These are phyloP conservation scores for Pavo muticus DNA, from an alignment of 2,113 vertebrate genomes.

Conservation along the genomic window DNA sequence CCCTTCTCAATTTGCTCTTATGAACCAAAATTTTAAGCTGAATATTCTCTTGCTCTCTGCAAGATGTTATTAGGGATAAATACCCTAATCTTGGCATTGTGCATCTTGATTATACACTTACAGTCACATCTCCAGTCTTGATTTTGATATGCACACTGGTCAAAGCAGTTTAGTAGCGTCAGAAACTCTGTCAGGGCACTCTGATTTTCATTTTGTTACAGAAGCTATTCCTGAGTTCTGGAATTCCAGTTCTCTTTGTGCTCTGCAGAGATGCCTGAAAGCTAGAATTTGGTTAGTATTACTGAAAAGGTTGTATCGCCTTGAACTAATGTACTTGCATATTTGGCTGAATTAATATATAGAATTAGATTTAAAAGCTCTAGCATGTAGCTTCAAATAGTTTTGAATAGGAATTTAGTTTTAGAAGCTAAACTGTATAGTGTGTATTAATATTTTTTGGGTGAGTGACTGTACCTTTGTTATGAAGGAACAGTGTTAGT, in stretches of 20 bases:
- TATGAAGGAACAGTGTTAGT: rapidly evolving
- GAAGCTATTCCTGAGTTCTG: neutral
- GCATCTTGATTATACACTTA: neutral
- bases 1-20: neutral
- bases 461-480: neutral
- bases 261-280: neutral
- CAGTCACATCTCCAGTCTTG: neutral
- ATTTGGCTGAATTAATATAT: neutral
- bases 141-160: neutral
- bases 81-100: neutral
- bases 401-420: neutral
- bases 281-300: neutral
- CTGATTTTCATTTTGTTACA: neutral
- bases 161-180: neutral
- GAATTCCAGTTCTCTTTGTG: neutral
- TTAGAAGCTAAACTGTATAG: neutral
- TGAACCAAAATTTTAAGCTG: neutral
- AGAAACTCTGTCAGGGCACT: neutral
- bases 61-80: neutral
- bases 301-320: neutral
- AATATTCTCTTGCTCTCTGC: neutral
- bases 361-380: neutral
- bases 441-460: neutral
- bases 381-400: neutral
- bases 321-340: neutral